These are phyloP conservation scores for Neoascia interrupta DNA, from an alignment of 2,888 invertebrate species.

Conservation along the genomic window DNA sequence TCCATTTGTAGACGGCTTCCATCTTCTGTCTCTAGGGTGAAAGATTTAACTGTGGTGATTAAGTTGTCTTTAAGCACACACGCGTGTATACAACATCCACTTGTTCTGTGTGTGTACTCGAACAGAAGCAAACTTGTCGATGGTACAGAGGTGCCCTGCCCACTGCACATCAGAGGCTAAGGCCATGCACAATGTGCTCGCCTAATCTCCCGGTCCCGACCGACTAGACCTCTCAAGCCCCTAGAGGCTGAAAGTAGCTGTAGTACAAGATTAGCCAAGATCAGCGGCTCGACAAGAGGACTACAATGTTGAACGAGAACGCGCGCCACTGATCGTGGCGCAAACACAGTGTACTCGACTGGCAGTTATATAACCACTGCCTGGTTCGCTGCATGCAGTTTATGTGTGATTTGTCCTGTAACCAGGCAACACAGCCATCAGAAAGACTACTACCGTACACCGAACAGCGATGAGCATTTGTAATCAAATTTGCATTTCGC, in stretches of 20 bases:
- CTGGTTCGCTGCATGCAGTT: too few relatives aligned
- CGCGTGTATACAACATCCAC: not conserved
- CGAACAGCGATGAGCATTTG: too few relatives aligned
- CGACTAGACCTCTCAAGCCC: slow-evolving; percentile 27
- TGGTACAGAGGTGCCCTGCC: too few relatives aligned
- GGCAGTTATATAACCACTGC: too few relatives aligned
- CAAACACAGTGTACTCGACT: not conserved
- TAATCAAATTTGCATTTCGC: too few relatives aligned
- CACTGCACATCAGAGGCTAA: slow-evolving; percentile 32
- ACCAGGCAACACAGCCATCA: too few relatives aligned
- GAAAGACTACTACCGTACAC: too few relatives aligned
- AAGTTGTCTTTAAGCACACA: slow-evolving; percentile 38
- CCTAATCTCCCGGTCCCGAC: slow-evolving; percentile 49
- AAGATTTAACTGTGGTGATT: slow-evolving; percentile 47
- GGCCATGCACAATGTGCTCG: slow-evolving; percentile 10
- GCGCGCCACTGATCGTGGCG: slow-evolving; percentile 39
- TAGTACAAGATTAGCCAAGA: slow-evolving; percentile 54
- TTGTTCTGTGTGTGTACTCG: not conserved
- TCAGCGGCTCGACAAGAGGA: slow-evolving; percentile 55
- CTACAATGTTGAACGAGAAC: slow-evolving; percentile 26
- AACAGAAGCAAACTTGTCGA: slow-evolving; percentile 46
- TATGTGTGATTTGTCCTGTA: too few relatives aligned
- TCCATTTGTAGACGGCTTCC: slow-evolving; percentile 7
- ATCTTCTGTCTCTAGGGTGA: slow-evolving; percentile 7
- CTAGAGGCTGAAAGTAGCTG: slow-evolving; percentile 37